Conservation (phyloP, 1,140 invertebrate species). For the Drosophila murphyi region DNA sequence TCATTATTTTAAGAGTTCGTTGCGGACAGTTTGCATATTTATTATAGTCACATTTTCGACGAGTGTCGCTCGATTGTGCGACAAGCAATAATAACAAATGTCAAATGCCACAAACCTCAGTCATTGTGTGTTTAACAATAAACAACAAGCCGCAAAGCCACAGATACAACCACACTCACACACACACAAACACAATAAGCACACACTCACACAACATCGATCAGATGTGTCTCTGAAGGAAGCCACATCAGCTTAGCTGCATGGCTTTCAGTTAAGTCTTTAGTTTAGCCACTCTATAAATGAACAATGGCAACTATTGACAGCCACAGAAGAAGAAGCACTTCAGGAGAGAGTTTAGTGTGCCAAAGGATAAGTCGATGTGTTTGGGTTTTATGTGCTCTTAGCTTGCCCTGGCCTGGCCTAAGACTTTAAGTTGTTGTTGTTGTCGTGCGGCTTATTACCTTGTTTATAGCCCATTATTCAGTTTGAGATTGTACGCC, state of each 20-base stretch:
- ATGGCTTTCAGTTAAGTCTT: slow-evolving; percentile 15
- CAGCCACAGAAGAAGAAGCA: background rate
- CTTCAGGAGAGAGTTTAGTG: background rate
- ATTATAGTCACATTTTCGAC: background rate
- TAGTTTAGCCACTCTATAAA: slow-evolving; percentile 37
- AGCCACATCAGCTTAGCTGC: slow-evolving; percentile 15
- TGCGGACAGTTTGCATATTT: too few species aligned
- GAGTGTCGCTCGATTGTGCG: slow-evolving; percentile 5
- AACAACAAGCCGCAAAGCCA: slow-evolving; percentile 23
- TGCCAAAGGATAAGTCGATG: slow-evolving; percentile 29
- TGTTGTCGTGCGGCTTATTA: slow-evolving; percentile 29
- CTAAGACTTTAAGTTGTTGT: slow-evolving; percentile 38
- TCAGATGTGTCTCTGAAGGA: background rate
- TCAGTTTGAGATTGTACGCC: slow-evolving; percentile 1
- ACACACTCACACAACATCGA: background rate
- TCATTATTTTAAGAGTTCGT: too few species aligned
- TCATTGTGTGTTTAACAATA: slow-evolving; percentile 35
- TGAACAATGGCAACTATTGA: slow-evolving; percentile 46
- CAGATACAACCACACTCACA: slow-evolving; percentile 9
- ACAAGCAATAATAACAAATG: slow-evolving; percentile 27
- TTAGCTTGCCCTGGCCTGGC: background rate
- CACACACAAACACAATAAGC: background rate
- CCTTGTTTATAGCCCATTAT: slow-evolving; percentile 45
- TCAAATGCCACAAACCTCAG: slow-evolving; percentile 41
- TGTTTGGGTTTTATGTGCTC: slow-evolving; percentile 23